Evolutionary conservation across 2,797 vertebrate species (phyloP).

Genomic region (Kryptopterus vitreolus): DNA sequence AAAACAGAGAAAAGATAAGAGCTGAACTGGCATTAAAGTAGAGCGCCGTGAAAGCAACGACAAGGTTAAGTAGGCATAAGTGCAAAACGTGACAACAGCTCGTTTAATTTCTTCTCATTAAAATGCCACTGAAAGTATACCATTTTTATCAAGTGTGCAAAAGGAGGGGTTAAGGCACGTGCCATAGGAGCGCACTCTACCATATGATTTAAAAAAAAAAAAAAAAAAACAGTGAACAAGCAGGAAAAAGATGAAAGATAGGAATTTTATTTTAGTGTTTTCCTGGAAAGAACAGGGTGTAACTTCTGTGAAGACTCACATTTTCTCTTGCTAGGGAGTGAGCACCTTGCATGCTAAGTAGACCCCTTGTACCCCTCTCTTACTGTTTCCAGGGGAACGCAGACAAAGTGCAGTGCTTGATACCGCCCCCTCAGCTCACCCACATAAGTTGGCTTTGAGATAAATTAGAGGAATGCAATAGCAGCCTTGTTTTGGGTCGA

Average conservation of each 20-base stretch:
- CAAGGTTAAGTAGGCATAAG: not conserved
- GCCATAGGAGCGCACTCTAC: slow-evolving; percentile 18
- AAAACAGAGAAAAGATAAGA: not conserved
- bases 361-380: slow-evolving; percentile 56
- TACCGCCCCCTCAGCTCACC: slow-evolving; percentile 55
- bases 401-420: slow-evolving; percentile 55
- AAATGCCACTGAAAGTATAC: not conserved
- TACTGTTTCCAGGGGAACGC: slow-evolving; percentile 68
- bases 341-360: slow-evolving; percentile 57
- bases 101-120: not conserved
- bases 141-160: not conserved
- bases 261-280: slow-evolving; percentile 20
- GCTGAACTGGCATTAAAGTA: not conserved
- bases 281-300: slow-evolving; percentile 10
- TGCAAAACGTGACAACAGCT: slow-evolving; percentile 3
- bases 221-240: slow-evolving; percentile 36
- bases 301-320: slow-evolving; percentile 29
- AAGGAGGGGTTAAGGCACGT: not conserved
- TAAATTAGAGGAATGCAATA: slow-evolving; percentile 20
- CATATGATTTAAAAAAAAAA: slow-evolving; percentile 37
- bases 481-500: slow-evolving; percentile 10
- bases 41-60: not conserved
- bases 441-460: slow-evolving; percentile 53
- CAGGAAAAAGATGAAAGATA: slow-evolving; percentile 28
- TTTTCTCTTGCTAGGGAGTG: slow-evolving; percentile 27